These are phyloP conservation scores for Oncorhynchus kisutch DNA, from an alignment of 2,113 vertebrate species.

Conservation along the genomic window DNA sequence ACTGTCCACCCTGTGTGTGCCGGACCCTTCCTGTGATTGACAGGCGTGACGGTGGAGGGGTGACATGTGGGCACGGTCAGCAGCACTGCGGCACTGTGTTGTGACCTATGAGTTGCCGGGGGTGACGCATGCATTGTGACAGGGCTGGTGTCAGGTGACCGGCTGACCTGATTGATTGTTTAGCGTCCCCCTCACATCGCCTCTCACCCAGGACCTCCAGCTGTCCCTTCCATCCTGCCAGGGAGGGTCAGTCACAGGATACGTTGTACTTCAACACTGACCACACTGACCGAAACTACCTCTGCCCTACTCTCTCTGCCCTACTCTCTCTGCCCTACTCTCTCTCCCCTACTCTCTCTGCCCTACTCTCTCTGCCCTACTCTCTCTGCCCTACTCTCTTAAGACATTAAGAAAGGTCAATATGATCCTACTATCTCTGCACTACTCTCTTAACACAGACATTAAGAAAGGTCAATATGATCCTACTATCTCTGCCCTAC, in stretches of 20 bases:
- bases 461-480: too few species aligned
- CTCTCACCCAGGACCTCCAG: background rate
- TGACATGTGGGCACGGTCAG: background rate
- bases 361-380: too few species aligned
- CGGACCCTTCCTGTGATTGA: too few species aligned
- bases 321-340: too few species aligned
- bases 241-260: background rate
- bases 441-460: too few species aligned
- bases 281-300: background rate
- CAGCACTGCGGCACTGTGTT: slow-evolving; percentile 5
- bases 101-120: background rate
- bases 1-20: too few species aligned
- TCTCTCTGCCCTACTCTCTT: too few species aligned
- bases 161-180: slow-evolving; percentile 46
- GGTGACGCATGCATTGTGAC: slow-evolving; percentile 20
- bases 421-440: too few species aligned
- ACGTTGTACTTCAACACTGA: background rate
- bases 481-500: too few species aligned
- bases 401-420: too few species aligned
- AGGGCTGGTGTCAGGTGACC: slow-evolving; percentile 56
- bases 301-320: too few species aligned
- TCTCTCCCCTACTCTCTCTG: too few species aligned
- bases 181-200: slow-evolving; percentile 25
- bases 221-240: background rate
- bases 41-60: background rate